Evolutionary conservation across 1,140 invertebrate genomes (phyloP), one percentile per base, ranked within the genome.

Genomic region (Zaprionus vittiger): DNA sequence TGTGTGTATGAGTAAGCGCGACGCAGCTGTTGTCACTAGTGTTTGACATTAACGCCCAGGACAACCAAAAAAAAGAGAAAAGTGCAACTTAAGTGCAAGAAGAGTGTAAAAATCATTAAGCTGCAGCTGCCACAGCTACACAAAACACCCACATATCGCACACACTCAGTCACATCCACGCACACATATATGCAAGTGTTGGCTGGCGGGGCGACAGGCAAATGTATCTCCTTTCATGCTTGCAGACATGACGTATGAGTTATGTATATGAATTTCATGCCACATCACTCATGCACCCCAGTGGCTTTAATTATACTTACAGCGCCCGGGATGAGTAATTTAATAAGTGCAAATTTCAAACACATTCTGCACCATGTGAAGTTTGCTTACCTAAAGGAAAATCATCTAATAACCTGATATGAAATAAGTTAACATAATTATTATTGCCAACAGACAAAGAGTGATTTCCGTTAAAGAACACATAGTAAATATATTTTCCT

Each of bases 101-200:
- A 61, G 67, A 83, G 80, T 70, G 80, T 80, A 79, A 83, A 86
- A 86, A 86, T 89, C 83, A 89, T 86, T 86, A 86, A 86, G 80
- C 80, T 87, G 28, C 83, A 86, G 73, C 80, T 87, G 80, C 63
- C 66, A 56, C 76, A 56, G 49, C 38, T 31, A 47, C 62, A 71
- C 56, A 60, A 24, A 44, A 52, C 28, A 47, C 56, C 49, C 49
- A 73, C 64, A 68, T 61, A 72, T 63, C 37, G 24, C 17, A 56
- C 61, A 78, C 37, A 15, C 49, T 47, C 52, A 77, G 49, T 62
- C 59, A 59, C 28, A 67, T 52, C 57, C 64, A 68, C 54, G 49
- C 38, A 38, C 41, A 56, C 14, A 38, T 41, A 15, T n/a, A 38
- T 12, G 20, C 41, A 17, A 17, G n/a, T 47, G 41, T 47, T 44